Conservation (phyloP, 2,797 vertebrate genomes). For the Eutrigla gurnardus region DNA sequence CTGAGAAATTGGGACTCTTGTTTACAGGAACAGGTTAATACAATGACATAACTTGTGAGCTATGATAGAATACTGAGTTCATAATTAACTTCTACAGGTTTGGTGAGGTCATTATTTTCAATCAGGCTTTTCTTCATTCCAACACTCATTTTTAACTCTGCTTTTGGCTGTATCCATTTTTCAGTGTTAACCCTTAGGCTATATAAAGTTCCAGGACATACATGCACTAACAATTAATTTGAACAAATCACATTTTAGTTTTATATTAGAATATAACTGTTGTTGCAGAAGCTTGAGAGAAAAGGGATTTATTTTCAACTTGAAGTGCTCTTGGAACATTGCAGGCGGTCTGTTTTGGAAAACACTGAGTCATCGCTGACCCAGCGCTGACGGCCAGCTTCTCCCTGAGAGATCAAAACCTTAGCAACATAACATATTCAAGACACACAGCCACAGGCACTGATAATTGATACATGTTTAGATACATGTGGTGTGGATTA, state of each 20-base stretch:
- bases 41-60: conserved; percentile 22
- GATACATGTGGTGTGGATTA: conserved; percentile 19
- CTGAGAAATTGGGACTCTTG: background rate
- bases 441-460: conserved; percentile 28
- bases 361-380: conserved; percentile 68
- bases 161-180: background rate
- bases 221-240: conserved; percentile 6
- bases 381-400: conserved; percentile 59
- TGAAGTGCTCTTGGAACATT: conserved; percentile 46
- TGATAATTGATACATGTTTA: conserved; percentile 45
- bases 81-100: conserved; percentile 32
- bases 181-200: background rate
- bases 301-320: conserved; percentile 46
- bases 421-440: conserved; percentile 64
- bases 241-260: background rate
- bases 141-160: conserved; percentile 4
- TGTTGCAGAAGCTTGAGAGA: conserved; percentile 14
- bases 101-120: conserved; percentile 27
- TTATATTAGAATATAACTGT: background rate
- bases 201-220: background rate
- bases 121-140: conserved; percentile 74
- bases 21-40: conserved; percentile 21
- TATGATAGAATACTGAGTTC: conserved; percentile 49
- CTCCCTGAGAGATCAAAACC: conserved; percentile 55
- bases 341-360: conserved; percentile 54